Conservation (phyloP, 1,140 invertebrate species). For the Pseudobourletiella spinata region DNA sequence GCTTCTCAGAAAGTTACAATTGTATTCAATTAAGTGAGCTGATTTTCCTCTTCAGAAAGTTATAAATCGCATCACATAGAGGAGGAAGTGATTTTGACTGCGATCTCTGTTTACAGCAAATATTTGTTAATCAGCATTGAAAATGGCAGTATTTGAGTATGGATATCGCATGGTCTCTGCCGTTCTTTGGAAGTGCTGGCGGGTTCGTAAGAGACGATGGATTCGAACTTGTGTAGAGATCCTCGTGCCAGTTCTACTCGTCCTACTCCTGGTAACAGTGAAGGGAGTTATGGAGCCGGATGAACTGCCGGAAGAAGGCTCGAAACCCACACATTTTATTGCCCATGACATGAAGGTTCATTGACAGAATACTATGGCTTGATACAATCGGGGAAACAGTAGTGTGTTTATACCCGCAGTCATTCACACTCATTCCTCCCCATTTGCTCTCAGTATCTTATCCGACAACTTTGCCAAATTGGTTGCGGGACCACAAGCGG, state of each 20-base stretch:
- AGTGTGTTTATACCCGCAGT: neutral
- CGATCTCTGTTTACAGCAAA: too few species aligned
- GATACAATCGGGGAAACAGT: neutral
- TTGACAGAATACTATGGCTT: neutral
- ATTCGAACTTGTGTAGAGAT: constrained; percentile 7
- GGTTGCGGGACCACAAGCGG: neutral
- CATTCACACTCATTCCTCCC: neutral
- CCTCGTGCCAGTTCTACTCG: neutral
- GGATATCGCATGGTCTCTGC: constrained; percentile 1
- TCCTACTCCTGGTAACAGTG: neutral
- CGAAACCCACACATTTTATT: neutral
- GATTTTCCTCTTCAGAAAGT: too few species aligned
- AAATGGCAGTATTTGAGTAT: constrained; percentile 7
- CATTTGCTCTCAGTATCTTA: neutral
- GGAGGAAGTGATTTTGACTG: too few species aligned
- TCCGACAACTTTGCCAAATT: neutral
- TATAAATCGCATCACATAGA: too few species aligned
- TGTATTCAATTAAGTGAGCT: too few species aligned
- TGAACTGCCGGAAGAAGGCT: neutral
- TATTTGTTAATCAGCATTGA: too few species aligned
- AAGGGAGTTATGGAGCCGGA: neutral
- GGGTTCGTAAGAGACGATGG: constrained; percentile 3
- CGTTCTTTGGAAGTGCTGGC: constrained; percentile 13
- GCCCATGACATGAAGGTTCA: constrained; percentile 15
- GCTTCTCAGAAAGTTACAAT: too few species aligned